Evolutionary conservation across 2,888 invertebrate species (phyloP).

Genomic region (Campoplex nolae): DNA sequence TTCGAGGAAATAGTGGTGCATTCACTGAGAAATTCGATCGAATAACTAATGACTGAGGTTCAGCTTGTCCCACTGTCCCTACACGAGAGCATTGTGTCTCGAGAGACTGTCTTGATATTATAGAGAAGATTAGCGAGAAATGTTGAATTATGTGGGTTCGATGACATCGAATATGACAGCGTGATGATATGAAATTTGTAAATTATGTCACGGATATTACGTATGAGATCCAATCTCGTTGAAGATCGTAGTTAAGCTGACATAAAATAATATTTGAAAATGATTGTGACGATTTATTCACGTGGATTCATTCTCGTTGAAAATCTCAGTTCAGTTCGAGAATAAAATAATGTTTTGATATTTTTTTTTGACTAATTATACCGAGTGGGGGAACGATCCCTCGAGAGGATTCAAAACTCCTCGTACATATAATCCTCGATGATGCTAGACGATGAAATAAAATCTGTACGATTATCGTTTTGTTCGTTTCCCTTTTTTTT

Average conservation of each 20-base stretch:
- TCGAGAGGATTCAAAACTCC: slow-evolving; percentile 49
- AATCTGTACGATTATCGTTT: slow-evolving; percentile 48
- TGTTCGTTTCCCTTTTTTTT: slow-evolving; percentile 34
- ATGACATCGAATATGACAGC: not conserved
- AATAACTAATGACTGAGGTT: slow-evolving; percentile 37
- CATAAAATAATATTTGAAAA: not conserved
- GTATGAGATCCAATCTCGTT: not conserved
- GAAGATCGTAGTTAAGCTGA: not conserved
- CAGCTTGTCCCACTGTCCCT: slow-evolving; percentile 6
- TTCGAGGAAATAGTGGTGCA: slow-evolving; percentile 40
- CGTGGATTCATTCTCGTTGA: not conserved
- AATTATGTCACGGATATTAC: not conserved
- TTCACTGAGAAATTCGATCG: slow-evolving; percentile 55
- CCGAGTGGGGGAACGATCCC: slow-evolving; percentile 39
- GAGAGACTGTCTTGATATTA: slow-evolving; percentile 33
- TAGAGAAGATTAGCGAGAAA: not conserved
- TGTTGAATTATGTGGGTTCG: slow-evolving; percentile 17
- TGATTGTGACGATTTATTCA: not conserved
- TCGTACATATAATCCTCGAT: slow-evolving; percentile 57
- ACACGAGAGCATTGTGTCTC: not conserved
- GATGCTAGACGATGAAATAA: slow-evolving; percentile 56
- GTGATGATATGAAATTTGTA: not conserved
- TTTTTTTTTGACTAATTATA: slow-evolving; percentile 37
- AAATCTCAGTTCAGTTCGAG: not conserved
- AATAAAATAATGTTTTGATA: slow-evolving; percentile 31